phyloP scores from a whole-genome alignment of 2,113 vertebrate species.

The Centropus bengalensis region DNA sequence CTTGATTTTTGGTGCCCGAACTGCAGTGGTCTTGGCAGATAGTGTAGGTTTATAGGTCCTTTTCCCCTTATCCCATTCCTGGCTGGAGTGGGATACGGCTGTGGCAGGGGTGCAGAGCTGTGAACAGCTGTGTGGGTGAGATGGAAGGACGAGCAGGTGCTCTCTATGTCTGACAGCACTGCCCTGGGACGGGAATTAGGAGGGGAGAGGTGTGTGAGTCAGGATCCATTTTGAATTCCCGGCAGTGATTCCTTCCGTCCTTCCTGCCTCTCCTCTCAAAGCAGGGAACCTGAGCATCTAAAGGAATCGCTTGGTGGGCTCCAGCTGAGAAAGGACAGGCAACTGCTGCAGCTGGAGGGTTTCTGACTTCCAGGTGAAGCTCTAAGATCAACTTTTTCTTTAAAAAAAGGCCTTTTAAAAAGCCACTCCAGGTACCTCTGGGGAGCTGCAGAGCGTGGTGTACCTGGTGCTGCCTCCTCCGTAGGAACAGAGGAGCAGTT shows the following conservation, averaged over 20 bases:
- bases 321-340: neutral
- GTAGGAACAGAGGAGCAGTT: neutral
- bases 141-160: neutral
- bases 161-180: neutral
- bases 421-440: neutral
- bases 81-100: neutral
- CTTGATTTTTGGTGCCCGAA: neutral
- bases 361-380: neutral
- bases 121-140: neutral
- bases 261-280: neutral
- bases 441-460: rapidly evolving
- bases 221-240: neutral
- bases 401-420: neutral
- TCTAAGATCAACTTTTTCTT: neutral
- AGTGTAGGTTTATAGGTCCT: neutral
- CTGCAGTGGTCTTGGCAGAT: neutral
- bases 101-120: rapidly evolving
- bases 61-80: neutral
- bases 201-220: neutral
- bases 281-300: neutral
- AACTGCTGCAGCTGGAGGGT: neutral
- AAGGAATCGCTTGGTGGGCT: neutral
- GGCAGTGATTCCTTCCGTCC: neutral
- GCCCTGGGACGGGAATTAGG: neutral
- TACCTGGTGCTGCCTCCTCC: neutral